Conservation (phyloP, 2,888 invertebrate genomes). For the Chymomyza caudatula region DNA sequence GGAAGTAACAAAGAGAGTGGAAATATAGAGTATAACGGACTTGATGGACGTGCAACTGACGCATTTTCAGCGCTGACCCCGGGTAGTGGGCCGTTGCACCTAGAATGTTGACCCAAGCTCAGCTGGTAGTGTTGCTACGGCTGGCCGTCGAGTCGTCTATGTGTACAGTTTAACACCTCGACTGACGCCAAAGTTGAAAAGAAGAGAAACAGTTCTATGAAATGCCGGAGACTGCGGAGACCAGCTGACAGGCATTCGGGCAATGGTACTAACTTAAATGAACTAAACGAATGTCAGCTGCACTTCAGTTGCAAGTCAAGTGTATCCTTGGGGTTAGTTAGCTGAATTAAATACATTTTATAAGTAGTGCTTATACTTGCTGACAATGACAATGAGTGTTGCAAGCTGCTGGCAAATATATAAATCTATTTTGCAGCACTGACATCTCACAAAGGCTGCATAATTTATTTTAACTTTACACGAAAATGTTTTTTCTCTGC, state of each 20-base stretch:
- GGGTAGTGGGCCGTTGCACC: not conserved
- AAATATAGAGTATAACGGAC: not conserved
- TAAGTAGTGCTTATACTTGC: not conserved
- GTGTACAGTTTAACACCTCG: not conserved
- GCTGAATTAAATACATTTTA: not conserved
- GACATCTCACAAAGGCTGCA: slow-evolving; percentile 4
- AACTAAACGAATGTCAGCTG: slow-evolving; percentile 7
- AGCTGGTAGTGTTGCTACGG: not conserved
- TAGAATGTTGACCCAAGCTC: not conserved
- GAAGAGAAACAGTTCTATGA: not conserved
- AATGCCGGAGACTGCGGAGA: too few relatives aligned
- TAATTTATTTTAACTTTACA: slow-evolving; percentile 37
- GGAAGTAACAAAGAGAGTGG: not conserved
- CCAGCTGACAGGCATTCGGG: slow-evolving; percentile 52
- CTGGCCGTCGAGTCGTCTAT: not conserved
- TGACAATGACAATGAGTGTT: not conserved
- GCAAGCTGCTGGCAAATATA: not conserved
- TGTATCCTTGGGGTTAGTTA: not conserved
- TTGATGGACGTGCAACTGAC: not conserved
- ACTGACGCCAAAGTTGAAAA: not conserved
- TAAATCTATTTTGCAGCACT: not conserved
- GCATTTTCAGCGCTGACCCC: not conserved
- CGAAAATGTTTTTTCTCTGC: slow-evolving; percentile 1
- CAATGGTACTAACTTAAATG: slow-evolving; percentile 21
- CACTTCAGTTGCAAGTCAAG: not conserved